Evolutionary conservation across 1,140 invertebrate species (phyloP).

Genomic region (Eufriesea mexicana): DNA sequence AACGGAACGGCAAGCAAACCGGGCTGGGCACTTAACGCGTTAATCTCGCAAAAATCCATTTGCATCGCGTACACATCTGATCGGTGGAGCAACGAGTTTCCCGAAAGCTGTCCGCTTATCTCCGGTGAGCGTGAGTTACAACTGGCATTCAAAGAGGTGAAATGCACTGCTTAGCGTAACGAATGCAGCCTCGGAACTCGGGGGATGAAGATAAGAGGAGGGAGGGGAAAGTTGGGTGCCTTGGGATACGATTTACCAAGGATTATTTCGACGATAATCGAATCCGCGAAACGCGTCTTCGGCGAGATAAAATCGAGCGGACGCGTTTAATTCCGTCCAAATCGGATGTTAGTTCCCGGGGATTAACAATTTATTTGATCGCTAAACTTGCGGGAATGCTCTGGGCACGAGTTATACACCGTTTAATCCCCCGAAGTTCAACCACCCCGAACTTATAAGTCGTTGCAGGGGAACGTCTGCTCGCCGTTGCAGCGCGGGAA

Average conservation of each 20-base stretch:
- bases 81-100: slow-evolving; percentile 1
- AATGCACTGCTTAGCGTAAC: slow-evolving; percentile 20
- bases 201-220: slow-evolving; percentile 26
- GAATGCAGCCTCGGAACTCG: slow-evolving; percentile 17
- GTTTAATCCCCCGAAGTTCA: not conserved
- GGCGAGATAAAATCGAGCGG: slow-evolving; percentile 13
- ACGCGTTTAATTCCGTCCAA: slow-evolving; percentile 11
- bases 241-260: not conserved
- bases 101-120: slow-evolving; percentile 18
- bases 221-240: not conserved
- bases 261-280: slow-evolving; percentile 41
- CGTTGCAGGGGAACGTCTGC: too few species aligned
- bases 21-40: too few species aligned
- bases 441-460: not conserved
- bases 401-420: not conserved
- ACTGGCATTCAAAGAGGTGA: not conserved
- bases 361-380: slow-evolving; percentile 44
- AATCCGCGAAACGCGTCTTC: not conserved
- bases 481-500: not conserved
- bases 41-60: not conserved
- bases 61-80: not conserved
- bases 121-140: not conserved
- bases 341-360: slow-evolving; percentile 24
- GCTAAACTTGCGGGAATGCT: not conserved
- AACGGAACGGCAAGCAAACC: not conserved